Evolutionary conservation across 2,888 invertebrate species (phyloP), one percentile per base, ranked within the genome.

Genomic region (Rambutsinella grinnellia): DNA sequence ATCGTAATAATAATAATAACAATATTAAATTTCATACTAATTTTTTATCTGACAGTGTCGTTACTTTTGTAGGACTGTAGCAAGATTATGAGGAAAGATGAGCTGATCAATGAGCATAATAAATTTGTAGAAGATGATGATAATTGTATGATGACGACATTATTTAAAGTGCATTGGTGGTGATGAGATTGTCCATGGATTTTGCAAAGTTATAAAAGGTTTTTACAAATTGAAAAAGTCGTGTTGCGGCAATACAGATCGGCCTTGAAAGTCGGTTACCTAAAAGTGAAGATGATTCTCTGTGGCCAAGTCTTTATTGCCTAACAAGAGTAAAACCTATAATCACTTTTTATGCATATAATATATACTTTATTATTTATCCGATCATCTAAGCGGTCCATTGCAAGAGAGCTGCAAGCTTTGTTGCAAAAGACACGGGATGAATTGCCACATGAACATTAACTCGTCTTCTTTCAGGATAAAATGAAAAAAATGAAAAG

Each of bases 231-330:
- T 57, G 36, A 21, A 21, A 51, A 21, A 36, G 10, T 36, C 47
- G 24, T 23, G 28, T n/a, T n/a, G n/a, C n/a, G n/a, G n/a, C n/a
- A n/a, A n/a, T n/a, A n/a, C 24, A 17, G 23, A 2, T 27, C 63
- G 72, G 58, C 72, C 72, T 72, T 72, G 72, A 51, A 57, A 58
- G 53, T 62, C 62, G 44, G n/a, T n/a, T n/a, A n/a, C n/a, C n/a
- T n/a, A n/a, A n/a, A n/a, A 26, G 49, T 49, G 72, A 72, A 72
- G 72, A 72, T 65, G 72, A 65, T 65, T 53, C 36, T 36, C 71
- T 61, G 62, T 46, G 44, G 61, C 54, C 62, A 54, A 63, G 56
- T 66, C 56, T 66, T 66, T 46, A 27, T 28, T 8, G 10, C 54
- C 54, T 65, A 8, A 23, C 13, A 24, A 13, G 10, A 2, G 26